These are phyloP conservation scores for Porites australiensis DNA, from an alignment of 64 coral and sea anemone species.

Conservation along the genomic window DNA sequence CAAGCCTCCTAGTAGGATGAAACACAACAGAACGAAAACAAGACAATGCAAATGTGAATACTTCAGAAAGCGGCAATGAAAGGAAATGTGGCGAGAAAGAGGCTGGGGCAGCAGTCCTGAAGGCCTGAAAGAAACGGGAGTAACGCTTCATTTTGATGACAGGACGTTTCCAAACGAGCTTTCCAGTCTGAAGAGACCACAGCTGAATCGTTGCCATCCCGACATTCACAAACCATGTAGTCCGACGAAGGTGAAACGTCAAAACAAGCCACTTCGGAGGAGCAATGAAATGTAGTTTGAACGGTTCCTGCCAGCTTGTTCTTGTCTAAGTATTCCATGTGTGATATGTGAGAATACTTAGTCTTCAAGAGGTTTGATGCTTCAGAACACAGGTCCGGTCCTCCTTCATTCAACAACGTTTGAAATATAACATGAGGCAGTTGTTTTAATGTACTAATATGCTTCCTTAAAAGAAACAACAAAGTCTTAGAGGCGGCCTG, in stretches of 20 bases:
- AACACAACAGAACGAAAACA: not conserved
- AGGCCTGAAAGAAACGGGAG: not conserved
- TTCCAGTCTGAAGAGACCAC: conserved; percentile 9
- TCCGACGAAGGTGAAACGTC: conserved; percentile 16
- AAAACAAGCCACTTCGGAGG: conserved; percentile 9
- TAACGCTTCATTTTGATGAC: not conserved
- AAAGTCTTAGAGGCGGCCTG: not conserved
- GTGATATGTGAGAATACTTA: not conserved
- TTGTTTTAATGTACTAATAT: not conserved
- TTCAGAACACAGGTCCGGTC: not conserved
- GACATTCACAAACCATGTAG: conserved; percentile 33
- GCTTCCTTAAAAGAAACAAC: not conserved
- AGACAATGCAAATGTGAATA: not conserved
- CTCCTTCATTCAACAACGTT: conserved; percentile 19
- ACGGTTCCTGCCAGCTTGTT: not conserved
- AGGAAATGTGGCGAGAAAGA: not conserved
- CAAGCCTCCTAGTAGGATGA: not conserved
- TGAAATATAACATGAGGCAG: not conserved
- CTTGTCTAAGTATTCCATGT: not conserved
- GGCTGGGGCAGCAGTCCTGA: not conserved
- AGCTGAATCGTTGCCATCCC: conserved; percentile 8
- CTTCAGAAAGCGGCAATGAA: too few relatives aligned
- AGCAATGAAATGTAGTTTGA: not conserved
- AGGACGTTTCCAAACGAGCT: not conserved
- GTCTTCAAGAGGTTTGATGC: not conserved